phyloP scores from a whole-genome alignment of 2,113 vertebrate species.

The Chaetodon auriga region DNA sequence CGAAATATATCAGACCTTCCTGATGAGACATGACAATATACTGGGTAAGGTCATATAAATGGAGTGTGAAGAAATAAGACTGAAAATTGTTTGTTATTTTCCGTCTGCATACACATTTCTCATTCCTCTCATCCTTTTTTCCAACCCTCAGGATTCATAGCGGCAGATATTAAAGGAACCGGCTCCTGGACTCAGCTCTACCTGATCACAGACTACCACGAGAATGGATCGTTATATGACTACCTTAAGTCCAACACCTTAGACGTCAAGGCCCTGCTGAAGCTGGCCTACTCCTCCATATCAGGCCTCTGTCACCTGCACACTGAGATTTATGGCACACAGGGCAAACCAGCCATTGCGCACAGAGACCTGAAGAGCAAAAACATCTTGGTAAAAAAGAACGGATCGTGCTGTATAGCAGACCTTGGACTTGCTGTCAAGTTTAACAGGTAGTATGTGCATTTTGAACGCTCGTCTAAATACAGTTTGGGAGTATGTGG shows the following conservation, averaged over 20 bases:
- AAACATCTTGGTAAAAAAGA: constrained; percentile 97
- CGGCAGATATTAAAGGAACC: constrained; percentile 97
- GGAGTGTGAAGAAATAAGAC: not conserved
- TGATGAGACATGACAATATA: constrained; percentile 99
- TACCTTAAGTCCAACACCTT: constrained; percentile 96
- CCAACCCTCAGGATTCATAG: constrained; percentile 91
- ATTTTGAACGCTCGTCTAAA: not conserved
- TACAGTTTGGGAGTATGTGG: not conserved
- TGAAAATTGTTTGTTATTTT: not conserved
- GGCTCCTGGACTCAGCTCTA: constrained; percentile 99
- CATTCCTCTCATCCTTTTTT: not conserved
- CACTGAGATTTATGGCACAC: constrained; percentile 97
- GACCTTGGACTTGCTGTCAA: constrained; percentile 97
- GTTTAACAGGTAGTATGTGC: constrained; percentile 91
- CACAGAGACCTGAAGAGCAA: constrained; percentile 98
- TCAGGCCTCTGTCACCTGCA: constrained; percentile 97
- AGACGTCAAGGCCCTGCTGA: constrained; percentile 91
- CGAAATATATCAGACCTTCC: constrained; percentile 98
- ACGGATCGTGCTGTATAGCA: constrained; percentile 95
- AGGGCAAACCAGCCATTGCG: constrained; percentile 97
- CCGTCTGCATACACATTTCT: not conserved
- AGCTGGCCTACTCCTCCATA: constrained; percentile 92
- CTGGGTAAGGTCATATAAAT: constrained; percentile 86
- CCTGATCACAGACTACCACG: constrained; percentile 97
- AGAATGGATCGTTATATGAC: constrained; percentile 96